Conservation (phyloP, 1,140 invertebrate species). For the Popillia japonica region DNA sequence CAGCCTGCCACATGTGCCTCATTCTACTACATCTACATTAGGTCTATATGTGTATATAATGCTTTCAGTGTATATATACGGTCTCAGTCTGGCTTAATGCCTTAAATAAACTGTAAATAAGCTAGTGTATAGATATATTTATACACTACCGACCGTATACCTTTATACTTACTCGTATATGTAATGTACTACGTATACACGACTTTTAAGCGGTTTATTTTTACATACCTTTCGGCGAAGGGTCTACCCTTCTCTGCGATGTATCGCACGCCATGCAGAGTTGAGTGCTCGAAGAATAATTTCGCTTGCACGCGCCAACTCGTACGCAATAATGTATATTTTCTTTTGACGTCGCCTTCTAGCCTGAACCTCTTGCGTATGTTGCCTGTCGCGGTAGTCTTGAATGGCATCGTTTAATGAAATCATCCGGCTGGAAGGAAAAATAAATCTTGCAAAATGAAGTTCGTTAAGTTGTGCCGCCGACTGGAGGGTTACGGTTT, state of each 20-base stretch:
- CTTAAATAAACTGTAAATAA: constrained; percentile 33
- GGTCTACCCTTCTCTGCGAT: constrained; percentile 74
- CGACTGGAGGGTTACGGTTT: background rate
- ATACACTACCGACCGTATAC: constrained; percentile 5
- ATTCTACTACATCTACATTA: constrained; percentile 14
- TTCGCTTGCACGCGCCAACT: constrained; percentile 72
- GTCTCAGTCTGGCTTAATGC: constrained; percentile 16
- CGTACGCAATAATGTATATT: constrained; percentile 56
- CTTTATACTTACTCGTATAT: background rate
- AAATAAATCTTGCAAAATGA: constrained; percentile 12
- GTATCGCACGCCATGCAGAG: constrained; percentile 75
- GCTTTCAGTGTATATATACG: background rate
- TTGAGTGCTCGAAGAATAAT: constrained; percentile 75
- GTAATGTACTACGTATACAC: background rate
- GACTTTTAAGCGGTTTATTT: constrained; percentile 20
- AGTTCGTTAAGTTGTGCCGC: background rate
- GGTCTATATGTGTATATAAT: constrained; percentile 10
- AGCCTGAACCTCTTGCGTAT: background rate
- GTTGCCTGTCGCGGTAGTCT: background rate
- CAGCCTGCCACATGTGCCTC: background rate
- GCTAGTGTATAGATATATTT: constrained; percentile 11
- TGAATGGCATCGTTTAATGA: constrained; percentile 15
- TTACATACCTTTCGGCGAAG: constrained; percentile 70
- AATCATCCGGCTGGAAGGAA: constrained; percentile 6
- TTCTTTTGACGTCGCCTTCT: constrained; percentile 33